Conservation (phyloP, 1,140 invertebrate species). For the Nasonia giraulti region DNA sequence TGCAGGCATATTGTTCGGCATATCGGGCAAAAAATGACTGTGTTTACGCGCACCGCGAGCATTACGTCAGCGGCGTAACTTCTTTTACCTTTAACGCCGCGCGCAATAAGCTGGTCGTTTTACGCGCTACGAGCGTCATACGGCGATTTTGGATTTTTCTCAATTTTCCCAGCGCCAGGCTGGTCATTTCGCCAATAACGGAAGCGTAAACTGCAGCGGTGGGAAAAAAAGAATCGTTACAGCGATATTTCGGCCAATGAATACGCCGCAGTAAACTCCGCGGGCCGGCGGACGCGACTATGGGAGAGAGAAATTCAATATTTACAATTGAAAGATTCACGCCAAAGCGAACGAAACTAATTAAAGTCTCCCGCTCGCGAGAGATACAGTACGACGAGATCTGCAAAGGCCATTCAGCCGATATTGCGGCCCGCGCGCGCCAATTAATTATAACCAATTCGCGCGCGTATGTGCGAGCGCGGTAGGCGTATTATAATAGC, state of each 20-base stretch:
- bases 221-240: background rate
- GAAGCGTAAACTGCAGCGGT: background rate
- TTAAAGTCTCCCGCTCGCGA: slow-evolving; percentile 5
- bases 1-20: background rate
- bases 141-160: background rate
- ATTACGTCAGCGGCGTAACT: background rate
- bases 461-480: slow-evolving; percentile 13
- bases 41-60: background rate
- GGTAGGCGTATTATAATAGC: background rate
- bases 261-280: background rate
- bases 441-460: slow-evolving; percentile 58
- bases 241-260: background rate
- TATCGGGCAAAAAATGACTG: background rate
- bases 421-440: slow-evolving; percentile 22
- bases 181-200: background rate
- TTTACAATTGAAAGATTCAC: slow-evolving; percentile 24
- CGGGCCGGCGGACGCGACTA: no score
- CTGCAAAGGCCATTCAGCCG: slow-evolving; percentile 24
- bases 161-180: background rate
- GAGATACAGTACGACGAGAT: no score
- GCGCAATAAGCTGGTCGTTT: background rate
- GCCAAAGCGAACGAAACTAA: slow-evolving; percentile 23
- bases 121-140: background rate
- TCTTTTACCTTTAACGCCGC: slow-evolving; percentile 2
- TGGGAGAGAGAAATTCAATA: slow-evolving; percentile 1